Evolutionary conservation across 2,797 vertebrate genomes (phyloP), one percentile per base, ranked within the genome.

Genomic region (Gadopsis bispinosus): DNA sequence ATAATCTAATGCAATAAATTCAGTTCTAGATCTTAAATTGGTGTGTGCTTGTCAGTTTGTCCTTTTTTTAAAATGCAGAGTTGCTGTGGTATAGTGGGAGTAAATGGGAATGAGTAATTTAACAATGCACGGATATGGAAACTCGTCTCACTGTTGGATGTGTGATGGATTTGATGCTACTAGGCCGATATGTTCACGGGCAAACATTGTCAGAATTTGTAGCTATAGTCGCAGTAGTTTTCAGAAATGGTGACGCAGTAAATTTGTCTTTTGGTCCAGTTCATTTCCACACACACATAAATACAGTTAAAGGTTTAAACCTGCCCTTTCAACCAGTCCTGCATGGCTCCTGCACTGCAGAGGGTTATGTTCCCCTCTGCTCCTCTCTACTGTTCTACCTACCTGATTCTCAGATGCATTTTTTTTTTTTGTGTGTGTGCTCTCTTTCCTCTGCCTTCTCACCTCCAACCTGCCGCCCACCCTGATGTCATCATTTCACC

Each of bases 41-140:
- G 55, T 89, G 91, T 94, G 89, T 91, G 86, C 77, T 95, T 92
- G 92, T 95, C 83, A 78, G 59, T 94, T 93, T 94, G 69, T 91
- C 69, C 78, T 87, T 48, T 20, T 48, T 20, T 48, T 55, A 55
- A 68, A 78, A 37, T 48, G 65, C 41, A 63, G 70, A 76, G n/a
- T 22, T 48, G 41, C 1, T 66, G 68, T 53, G 37, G 39, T 74
- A 1, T 35, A 66, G 31, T 5, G 13, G 35, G 41, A 13, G 26
- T 29, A 60, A 69, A 35, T 64, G 14, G 4, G 41, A 43, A 35
- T 26, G 47, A 39, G 11, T 22, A 12, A 41, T 48, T 12, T 41
- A 35, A 33, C 9, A 11, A 35, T 0, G 29, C 39, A 39, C 55
- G 33, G 67, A 48, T 43, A 9, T 66, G 13, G 13, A 50, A 29